Percentiles rank a stretch among this genome's conserved stretches.
These are phyloP conservation scores for Oryzias woworae DNA, from an alignment of 2,113 vertebrate species.

Conservation along the genomic window DNA sequence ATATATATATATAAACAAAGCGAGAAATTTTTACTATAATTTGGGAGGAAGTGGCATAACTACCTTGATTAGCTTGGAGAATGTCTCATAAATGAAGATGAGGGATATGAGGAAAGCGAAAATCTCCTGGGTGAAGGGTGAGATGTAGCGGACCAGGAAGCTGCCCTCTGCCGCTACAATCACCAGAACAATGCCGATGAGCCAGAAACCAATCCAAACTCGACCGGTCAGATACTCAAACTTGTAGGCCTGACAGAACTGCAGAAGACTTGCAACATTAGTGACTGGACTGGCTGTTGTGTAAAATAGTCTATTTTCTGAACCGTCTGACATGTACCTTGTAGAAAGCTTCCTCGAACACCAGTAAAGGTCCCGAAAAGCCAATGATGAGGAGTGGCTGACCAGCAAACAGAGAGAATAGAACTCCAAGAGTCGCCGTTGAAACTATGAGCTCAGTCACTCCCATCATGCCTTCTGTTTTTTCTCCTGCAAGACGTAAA, in stretches of 20 bases:
- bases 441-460: conserved; percentile 97
- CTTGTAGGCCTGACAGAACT: conserved; percentile 92
- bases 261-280: conserved; percentile 6
- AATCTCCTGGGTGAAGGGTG: conserved; percentile 98
- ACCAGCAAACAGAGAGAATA: conserved; percentile 92
- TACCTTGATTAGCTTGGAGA: conserved; percentile 92
- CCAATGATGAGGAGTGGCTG: conserved; percentile 96
- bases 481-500: conserved; percentile 82
- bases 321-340: conserved; percentile 74
- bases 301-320: neutral
- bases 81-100: conserved; percentile 98
- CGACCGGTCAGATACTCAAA: conserved; percentile 95
- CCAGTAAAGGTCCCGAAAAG: conserved; percentile 93
- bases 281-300: neutral
- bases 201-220: conserved; percentile 98
- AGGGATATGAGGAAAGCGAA: conserved; percentile 98
- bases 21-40: too few species aligned
- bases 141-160: conserved; percentile 96
- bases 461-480: conserved; percentile 96
- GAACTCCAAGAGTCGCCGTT: conserved; percentile 89
- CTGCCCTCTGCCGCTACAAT: conserved; percentile 95
- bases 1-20: too few species aligned
- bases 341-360: conserved; percentile 98
- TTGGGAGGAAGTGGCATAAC: neutral
- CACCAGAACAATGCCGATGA: conserved; percentile 91